These are phyloP conservation scores for Rhadina sibilatrix DNA, from an alignment of 2,113 vertebrate species.

Conservation along the genomic window DNA sequence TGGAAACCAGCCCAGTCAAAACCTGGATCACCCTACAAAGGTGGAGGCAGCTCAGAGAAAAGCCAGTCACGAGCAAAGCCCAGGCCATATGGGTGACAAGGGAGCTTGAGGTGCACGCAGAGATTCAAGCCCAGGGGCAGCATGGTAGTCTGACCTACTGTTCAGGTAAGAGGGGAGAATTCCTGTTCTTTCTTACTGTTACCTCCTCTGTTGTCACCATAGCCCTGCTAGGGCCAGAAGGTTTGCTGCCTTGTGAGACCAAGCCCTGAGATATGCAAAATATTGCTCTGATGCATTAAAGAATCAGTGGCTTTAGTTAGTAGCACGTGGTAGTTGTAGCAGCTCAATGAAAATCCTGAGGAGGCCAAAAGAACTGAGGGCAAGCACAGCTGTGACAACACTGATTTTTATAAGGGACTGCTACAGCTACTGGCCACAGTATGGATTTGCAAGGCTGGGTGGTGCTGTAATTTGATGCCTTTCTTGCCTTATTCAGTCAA, in stretches of 20 bases:
- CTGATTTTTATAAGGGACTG: background rate
- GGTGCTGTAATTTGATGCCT: background rate
- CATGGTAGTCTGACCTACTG: rapidly evolving
- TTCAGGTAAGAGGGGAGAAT: rapidly evolving
- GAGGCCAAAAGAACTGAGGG: background rate
- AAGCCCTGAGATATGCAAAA: background rate
- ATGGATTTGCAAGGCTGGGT: background rate
- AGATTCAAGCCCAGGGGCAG: background rate
- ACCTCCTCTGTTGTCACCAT: background rate
- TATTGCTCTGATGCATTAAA: background rate
- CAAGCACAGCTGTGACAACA: background rate
- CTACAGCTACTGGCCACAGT: background rate
- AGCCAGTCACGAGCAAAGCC: background rate
- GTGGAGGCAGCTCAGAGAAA: background rate
- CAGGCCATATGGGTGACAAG: background rate
- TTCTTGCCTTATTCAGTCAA: background rate
- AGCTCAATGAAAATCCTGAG: background rate
- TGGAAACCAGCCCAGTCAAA: background rate
- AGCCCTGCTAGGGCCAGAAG: background rate
- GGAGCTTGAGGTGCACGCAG: background rate
- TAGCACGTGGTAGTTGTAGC: background rate
- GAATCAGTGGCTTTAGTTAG: background rate
- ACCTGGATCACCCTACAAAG: background rate
- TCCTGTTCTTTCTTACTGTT: background rate
- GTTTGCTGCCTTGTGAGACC: background rate